Evolutionary conservation across 1,140 invertebrate species (phyloP), one percentile per base, ranked within the genome.

Genomic region (Mycetomoellerius zeteki): DNA sequence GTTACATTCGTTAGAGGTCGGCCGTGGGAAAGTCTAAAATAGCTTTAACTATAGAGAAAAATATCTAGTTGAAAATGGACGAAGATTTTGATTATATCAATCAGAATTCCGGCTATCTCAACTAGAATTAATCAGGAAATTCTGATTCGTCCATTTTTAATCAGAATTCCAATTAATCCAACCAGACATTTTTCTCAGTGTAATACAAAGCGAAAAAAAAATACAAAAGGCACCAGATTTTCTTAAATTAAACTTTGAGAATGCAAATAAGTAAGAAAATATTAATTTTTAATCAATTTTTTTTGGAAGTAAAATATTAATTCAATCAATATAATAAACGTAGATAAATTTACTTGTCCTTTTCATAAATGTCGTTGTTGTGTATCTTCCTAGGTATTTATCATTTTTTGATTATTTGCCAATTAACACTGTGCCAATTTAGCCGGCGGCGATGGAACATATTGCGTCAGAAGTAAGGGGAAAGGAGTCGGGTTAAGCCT

Each of bases 351-450:
- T 16, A 16, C 14, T 7, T 19, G 5, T 47, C 21, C 0, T 30
- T 73, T 27, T 16, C 27, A 30, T 30, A n/a, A 73, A 73, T 10
- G 2, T 50, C n/a, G 37, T 52, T 33, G 14, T 19, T 33, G n/a
- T 19, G 50, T 3, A 21, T 78, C 43, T 65, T 30, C 65, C 27
- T 16, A 47, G 24, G 16, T 24, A 60, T 65, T 89, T 91, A 88
- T 80, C 30, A 80, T 37, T 19, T 75, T 16, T 43, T 19, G 52
- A 80, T 90, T 90, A 56, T 77, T 76, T 64, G 73, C 62, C 52
- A 67, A 58, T 85, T 52, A 50, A 30, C 81, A 88, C 73, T 3
- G 60, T 71, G 82, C 72, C 85, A 86, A 91, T 90, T 91, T 88
- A 88, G 52, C 33, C 86, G 77, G 30, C 21, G 60, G 60, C 33